Conservation (phyloP, 2,113 vertebrate genomes). For the Irena cyanogastra region DNA sequence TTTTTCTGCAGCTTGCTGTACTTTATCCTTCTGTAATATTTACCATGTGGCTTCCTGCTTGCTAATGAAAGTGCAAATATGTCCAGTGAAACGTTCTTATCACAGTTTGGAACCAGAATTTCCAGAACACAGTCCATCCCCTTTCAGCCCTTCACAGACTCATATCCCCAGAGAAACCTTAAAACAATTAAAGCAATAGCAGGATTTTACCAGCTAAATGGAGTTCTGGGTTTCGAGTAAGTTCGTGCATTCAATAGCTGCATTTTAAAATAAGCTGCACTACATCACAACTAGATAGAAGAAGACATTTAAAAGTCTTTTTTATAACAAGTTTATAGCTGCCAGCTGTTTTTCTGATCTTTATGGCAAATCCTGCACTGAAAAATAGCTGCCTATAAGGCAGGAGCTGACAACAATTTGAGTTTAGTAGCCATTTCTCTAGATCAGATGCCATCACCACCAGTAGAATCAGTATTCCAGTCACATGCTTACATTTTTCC, state of each 20-base stretch:
- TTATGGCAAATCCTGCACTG: slow-evolving; percentile 26
- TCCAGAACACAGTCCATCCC: neutral
- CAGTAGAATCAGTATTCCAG: slow-evolving; percentile 46
- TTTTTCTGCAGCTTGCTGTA: neutral
- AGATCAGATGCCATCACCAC: slow-evolving; percentile 41
- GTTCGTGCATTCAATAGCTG: neutral
- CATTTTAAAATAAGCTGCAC: neutral
- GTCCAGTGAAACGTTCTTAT: neutral
- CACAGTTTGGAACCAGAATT: neutral
- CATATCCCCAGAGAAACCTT: neutral
- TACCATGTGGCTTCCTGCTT: neutral
- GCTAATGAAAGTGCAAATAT: neutral
- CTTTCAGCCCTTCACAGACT: neutral
- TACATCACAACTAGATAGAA: slow-evolving; percentile 26
- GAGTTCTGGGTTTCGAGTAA: slow-evolving; percentile 23
- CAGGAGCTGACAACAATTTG: slow-evolving; percentile 22
- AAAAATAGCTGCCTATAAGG: slow-evolving; percentile 59
- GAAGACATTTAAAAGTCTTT: slow-evolving; percentile 44
- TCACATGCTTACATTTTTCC: slow-evolving; percentile 29
- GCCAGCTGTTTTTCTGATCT: slow-evolving; percentile 68
- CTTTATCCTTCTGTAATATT: neutral
- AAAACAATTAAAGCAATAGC: slow-evolving; percentile 2
- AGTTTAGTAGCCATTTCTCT: neutral
- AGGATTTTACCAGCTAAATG: slow-evolving; percentile 11
- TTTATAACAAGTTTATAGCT: slow-evolving; percentile 43